A percentile compares a stretch with the other conserved stretches of the same genome.
phyloP scores from a whole-genome alignment of 2,113 vertebrate genomes.

The Callaeas wilsoni region DNA sequence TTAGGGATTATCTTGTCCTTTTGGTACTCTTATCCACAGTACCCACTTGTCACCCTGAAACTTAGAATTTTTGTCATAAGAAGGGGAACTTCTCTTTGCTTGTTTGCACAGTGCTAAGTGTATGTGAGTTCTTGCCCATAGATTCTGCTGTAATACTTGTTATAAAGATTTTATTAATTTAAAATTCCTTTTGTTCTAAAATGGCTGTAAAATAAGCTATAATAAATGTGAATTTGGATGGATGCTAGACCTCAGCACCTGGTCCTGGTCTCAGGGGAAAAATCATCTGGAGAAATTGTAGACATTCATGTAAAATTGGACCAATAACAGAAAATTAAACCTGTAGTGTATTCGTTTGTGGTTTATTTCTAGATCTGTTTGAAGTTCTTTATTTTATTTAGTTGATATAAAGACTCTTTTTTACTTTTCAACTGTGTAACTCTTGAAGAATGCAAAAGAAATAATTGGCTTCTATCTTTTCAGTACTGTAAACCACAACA shows the following conservation, averaged over 20 bases:
- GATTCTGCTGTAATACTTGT: background rate
- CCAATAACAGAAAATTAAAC: background rate
- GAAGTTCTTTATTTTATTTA: background rate
- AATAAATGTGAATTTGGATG: background rate
- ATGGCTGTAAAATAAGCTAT: background rate
- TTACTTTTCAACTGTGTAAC: background rate
- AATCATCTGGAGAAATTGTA: background rate
- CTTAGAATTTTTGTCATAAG: background rate
- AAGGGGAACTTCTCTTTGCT: background rate
- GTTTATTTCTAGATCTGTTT: background rate
- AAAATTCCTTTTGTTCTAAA: background rate
- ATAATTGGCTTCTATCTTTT: constrained; percentile 26
- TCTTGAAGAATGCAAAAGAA: background rate
- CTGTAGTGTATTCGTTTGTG: background rate
- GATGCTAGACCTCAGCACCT: background rate
- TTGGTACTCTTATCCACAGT: background rate
- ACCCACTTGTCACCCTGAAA: background rate
- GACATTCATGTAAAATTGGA: background rate
- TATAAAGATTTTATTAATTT: background rate
- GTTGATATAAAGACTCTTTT: background rate
- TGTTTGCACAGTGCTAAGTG: background rate
- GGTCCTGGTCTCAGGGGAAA: background rate
- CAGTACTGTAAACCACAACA: constrained; percentile 33
- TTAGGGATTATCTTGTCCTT: background rate
- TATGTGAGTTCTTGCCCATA: background rate